A percentile compares a stretch with the other conserved stretches of the same genome.
Evolutionary conservation across 37 sponge, comb jelly and placozoan genomes (phyloP).

Genomic region (Axinella damicornis): DNA sequence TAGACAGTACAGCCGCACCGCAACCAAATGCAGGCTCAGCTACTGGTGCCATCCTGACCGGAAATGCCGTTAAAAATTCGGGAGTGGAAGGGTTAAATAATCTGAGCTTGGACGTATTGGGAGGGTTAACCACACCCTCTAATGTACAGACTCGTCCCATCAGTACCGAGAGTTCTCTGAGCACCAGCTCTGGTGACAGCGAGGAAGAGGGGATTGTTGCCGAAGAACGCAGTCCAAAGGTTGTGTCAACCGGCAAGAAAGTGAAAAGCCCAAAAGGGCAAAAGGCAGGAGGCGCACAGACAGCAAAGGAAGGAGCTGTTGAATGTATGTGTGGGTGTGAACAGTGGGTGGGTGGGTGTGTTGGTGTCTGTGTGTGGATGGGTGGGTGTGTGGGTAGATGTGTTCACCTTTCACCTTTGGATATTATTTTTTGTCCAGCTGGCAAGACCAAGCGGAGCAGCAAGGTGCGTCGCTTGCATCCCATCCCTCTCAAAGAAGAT

Average conservation of each 20-base stretch:
- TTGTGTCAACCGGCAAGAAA: too few relatives aligned
- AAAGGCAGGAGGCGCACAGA: background rate
- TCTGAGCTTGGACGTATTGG: background rate
- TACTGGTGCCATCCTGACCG: background rate
- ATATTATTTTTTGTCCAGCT: background rate
- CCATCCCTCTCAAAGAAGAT: conserved; percentile 76
- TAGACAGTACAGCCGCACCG: too few relatives aligned
- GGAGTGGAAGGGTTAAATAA: background rate
- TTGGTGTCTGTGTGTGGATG: conserved; percentile 14
- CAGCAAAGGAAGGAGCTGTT: background rate
- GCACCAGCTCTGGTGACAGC: conserved; percentile 8
- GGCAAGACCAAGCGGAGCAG: conserved; percentile 41
- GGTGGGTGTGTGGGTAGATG: conserved; percentile 15
- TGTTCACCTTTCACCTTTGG: background rate
- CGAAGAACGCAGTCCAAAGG: background rate
- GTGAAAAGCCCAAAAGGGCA: background rate
- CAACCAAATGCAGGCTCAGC: background rate
- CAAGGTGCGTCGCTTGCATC: conserved; percentile 60
- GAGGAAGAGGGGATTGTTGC: background rate
- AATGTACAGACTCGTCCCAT: background rate
- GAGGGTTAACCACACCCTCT: background rate
- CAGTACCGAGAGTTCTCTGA: conserved; percentile 19
- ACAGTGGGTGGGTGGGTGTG: background rate
- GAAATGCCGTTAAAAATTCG: background rate
- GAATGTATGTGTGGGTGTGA: background rate